Evolutionary conservation across 1,140 invertebrate species (phyloP), one percentile per base, ranked within the genome.

Genomic region (Pseudomyrmex dendroicus): DNA sequence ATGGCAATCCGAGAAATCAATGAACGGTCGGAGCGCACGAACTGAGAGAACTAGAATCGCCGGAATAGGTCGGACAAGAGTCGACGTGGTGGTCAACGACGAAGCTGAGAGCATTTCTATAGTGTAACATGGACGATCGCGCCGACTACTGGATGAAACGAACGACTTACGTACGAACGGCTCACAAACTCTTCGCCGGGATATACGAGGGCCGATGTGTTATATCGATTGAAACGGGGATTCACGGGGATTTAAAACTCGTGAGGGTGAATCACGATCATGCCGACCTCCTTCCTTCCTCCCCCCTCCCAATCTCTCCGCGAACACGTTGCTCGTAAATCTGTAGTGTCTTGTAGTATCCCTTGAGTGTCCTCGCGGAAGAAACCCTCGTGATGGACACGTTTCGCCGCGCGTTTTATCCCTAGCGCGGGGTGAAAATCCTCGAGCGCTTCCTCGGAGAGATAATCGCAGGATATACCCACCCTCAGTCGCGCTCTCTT

Each of bases 401-500:
- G 63, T 78, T 78, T 78, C 74, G 10, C 74, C 64, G 48, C 64
- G 64, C 54, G n/a, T 35, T 50, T n/a, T 0, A 12, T 25, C 44
- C 44, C 50, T 52, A 20, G 44, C 15, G 15, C 20, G 25, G 22
- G 5, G 5, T 35, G 35, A 54, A 4, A 13, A 17, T 2, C n/a
- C 17, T 56, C 48, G 17, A 15, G 25, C 17, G 44, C 35, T 1
- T 17, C 52, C 13, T 13, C 1, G 22, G 46, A 35, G 0, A 35
- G 35, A 35, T 4, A n/a, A 35, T 17, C 35, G 4, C 7, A 9
- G 17, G 20, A 87, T 35, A 35, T 73, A 89, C 88, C 84, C 76
- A 89, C 88, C 88, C 78, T 86, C 62, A 84, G 68, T 86, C 84
- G 73, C 84, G 87, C 72, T 88, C 62, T 86, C 87, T 82, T 88